Evolutionary conservation across 2,888 invertebrate genomes (phyloP), one percentile per base, ranked within the genome.

Genomic region (Pristionchus maxplancki): DNA sequence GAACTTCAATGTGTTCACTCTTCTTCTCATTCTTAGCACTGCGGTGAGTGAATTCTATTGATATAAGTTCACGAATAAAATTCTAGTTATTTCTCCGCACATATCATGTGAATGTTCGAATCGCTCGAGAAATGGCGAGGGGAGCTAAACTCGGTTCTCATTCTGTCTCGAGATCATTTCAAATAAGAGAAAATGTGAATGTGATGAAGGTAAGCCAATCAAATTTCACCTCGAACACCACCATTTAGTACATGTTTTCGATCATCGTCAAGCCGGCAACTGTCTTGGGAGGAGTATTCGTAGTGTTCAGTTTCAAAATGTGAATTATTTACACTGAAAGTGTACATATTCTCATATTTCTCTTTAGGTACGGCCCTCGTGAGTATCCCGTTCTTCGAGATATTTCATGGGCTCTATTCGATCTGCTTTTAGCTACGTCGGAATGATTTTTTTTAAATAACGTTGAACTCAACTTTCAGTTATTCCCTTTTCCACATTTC

Each of bases 241-340:
- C 28, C 31, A 74, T 74, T 74, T 74, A 74, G 71, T 74, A 74
- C 40, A 74, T 74, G 71, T 74, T 74, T 24, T 37, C 71, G 8
- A 74, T 40, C 20, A 40, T 40, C 17, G 40, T 74, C 37, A 74
- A 74, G 17, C 71, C 71, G n/a, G 37, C 71, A 4, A 8, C 20
- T 24, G 6, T 74, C 11, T 74, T 24, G 40, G 37, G 20, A 13
- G 37, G 37, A 17, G 37, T 17, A 2, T 74, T 74, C 40, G 40
- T n/a, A 1, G 2, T 24, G 0, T 74, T 74, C 40, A 40, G 6
- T 24, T 74, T 74, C 40, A 74, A 74, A 40, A 74, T 74, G 74
- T 74, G 11, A 64, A n/a, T 64, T 64, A 1, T 11, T 28, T 28
- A 2, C 11, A 28, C 8, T 20, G 1, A n/a, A 62, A 62, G 24